Base-by-base conservation (phyloP, 2,113 vertebrate species). In the Hipposideros armiger region DNA sequence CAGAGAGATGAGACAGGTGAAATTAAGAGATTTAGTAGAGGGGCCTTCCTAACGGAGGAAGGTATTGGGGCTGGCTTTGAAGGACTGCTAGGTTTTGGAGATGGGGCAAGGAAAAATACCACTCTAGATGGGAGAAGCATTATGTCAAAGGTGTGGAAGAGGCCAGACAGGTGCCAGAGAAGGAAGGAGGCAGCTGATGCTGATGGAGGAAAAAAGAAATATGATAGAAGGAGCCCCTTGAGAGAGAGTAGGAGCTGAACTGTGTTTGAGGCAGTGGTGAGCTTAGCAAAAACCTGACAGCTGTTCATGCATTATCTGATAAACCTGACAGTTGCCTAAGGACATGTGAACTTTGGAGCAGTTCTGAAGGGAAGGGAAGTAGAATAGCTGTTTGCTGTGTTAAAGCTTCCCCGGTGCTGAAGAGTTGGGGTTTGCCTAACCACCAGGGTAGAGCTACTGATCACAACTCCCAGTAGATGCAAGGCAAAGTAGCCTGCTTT, bases 281-380 rank as follows among this genome's bases (percentile, higher is more conserved):
- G 45, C 16, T 72, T 89, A 76, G 94, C 84, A 87, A 74, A 95
- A 87, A 54, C 50, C 73, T 76, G 91, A 66, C 45, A 96, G 83
- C 76, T 60, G 40, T 78, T 97, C 87, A 32, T 32, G 20, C 76
- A 4, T 83, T 81, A 77, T 90, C 82, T 96, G 86, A 91, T 83
- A 89, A 84, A 91, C 20, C 91, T 94, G 96, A 93, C 89, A 95
- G 89, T 70, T 66, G 86, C 91, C 96, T 76, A 78, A 77, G 62
- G 95, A 78, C 89, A 88, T 47, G 58, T 56, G 82, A 91, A 82
- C 50, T 74, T 54, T 30, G 45, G 77, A 92, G 45, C 81, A 66
- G 72, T 76, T 92, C 88, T 92, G 88, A 77, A 92, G 69, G 24
- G 30, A 62, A 50, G 62, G 85, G 50, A 81, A 30, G 20, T 40